These are phyloP conservation scores for Galagoides demidoff DNA, from an alignment of 2,797 vertebrate genomes.

Conservation along the genomic window DNA sequence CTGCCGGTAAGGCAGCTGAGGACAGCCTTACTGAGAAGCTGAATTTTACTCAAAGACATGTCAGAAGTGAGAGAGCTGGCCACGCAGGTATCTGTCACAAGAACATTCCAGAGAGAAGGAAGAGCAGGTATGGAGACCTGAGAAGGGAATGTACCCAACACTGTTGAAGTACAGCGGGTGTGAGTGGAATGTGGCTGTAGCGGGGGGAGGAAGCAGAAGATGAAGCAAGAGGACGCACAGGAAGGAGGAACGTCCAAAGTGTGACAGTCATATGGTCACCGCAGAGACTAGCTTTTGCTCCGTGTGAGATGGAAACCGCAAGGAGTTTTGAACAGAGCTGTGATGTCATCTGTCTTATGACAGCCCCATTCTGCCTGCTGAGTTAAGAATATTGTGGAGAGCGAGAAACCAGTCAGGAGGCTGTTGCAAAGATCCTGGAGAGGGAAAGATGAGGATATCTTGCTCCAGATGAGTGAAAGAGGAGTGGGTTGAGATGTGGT, in stretches of 20 bases:
- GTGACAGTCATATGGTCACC: not conserved
- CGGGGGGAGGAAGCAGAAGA: not conserved
- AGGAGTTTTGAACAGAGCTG: not conserved
- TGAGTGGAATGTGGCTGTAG: not conserved
- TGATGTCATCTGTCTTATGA: not conserved
- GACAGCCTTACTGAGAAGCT: not conserved
- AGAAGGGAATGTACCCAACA: not conserved
- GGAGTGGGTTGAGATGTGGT: not conserved
- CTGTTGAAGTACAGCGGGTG: not conserved
- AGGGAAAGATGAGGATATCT: not conserved
- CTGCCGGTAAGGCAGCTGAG: not conserved
- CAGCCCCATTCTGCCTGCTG: not conserved
- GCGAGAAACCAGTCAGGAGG: not conserved
- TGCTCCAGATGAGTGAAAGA: not conserved
- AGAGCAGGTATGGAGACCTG: not conserved
- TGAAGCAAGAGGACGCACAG: not conserved
- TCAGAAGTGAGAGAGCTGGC: not conserved
- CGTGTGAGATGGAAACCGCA: not conserved
- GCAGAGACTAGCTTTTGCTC: not conserved
- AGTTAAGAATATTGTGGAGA: not conserved
- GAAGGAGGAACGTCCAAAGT: rapidly evolving
- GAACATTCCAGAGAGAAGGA: not conserved
- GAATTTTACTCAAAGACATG: not conserved
- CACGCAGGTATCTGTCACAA: not conserved
- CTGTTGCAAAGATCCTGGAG: not conserved